Evolutionary conservation across 2,797 vertebrate species (phyloP).

Genomic region (Sylvilagus floridanus): DNA sequence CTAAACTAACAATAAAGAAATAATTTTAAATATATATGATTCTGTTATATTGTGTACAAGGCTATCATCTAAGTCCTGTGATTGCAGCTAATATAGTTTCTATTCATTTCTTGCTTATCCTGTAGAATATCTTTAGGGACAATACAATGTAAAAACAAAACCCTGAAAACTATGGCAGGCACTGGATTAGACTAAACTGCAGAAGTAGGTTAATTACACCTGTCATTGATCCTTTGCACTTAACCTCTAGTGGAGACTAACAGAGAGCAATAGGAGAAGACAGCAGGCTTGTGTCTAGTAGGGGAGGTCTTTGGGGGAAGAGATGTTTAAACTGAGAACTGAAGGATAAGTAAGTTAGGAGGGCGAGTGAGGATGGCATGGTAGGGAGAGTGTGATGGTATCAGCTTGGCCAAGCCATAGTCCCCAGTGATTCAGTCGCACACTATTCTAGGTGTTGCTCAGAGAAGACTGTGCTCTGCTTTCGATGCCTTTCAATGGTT

Average conservation of each 20-base stretch:
- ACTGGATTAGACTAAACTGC: not conserved
- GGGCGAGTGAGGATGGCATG: not conserved
- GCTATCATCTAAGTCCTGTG: not conserved
- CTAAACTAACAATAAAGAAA: not conserved
- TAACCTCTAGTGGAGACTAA: not conserved
- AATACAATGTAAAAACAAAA: not conserved
- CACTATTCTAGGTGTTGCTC: not conserved
- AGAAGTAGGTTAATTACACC: not conserved
- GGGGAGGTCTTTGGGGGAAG: not conserved
- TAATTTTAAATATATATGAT: not conserved
- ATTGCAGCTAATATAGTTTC: not conserved
- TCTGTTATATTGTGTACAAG: slow-evolving; percentile 11
- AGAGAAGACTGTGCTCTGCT: not conserved
- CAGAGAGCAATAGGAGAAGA: not conserved
- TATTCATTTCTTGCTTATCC: not conserved
- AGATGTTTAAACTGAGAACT: not conserved
- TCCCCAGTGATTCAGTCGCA: not conserved
- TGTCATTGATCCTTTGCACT: not conserved
- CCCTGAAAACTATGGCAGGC: not conserved
- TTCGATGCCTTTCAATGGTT: not conserved
- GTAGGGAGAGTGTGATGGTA: not conserved
- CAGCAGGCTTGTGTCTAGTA: not conserved
- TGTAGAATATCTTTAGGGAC: not conserved
- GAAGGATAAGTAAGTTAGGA: not conserved
- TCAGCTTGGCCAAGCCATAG: not conserved